Conservation (phyloP, 2,888 invertebrate genomes). For the Odontocolon sp. region DNA sequence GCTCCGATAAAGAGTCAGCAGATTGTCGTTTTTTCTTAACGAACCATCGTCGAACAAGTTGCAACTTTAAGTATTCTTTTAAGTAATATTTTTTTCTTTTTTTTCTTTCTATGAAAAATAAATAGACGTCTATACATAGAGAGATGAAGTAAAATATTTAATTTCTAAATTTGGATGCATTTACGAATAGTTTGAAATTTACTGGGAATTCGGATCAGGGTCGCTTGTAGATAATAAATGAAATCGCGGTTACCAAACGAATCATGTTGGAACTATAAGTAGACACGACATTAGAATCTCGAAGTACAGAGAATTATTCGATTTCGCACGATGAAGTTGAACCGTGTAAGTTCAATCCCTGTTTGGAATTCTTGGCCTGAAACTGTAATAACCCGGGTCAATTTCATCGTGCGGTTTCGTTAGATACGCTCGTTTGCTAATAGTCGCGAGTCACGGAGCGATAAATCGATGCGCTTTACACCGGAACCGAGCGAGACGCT, state of each 20-base stretch:
- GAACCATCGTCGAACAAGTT: too few relatives aligned
- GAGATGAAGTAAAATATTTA: too few relatives aligned
- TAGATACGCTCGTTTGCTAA: constrained; percentile 36
- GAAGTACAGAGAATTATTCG: too few relatives aligned
- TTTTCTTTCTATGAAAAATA: too few relatives aligned
- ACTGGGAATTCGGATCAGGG: not conserved
- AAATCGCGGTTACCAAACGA: constrained; percentile 30
- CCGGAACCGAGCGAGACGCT: constrained; percentile 66
- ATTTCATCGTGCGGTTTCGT: not conserved
- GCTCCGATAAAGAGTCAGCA: not conserved
- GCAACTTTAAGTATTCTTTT: too few relatives aligned
- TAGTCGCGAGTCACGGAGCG: constrained; percentile 56
- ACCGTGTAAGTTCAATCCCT: too few relatives aligned
- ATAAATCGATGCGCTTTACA: constrained; percentile 66
- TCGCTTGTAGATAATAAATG: not conserved
- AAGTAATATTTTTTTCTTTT: too few relatives aligned
- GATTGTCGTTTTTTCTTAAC: not conserved
- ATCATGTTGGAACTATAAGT: constrained; percentile 21
- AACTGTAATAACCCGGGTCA: too few relatives aligned
- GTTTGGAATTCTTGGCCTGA: too few relatives aligned
- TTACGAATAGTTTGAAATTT: too few relatives aligned
- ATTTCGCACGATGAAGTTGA: not conserved
- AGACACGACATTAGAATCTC: constrained; percentile 10
- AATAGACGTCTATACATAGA: too few relatives aligned
- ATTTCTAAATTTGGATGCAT: too few relatives aligned